phyloP scores from a whole-genome alignment of 2,113 vertebrate species.

The Bambusicola thoracicus region DNA sequence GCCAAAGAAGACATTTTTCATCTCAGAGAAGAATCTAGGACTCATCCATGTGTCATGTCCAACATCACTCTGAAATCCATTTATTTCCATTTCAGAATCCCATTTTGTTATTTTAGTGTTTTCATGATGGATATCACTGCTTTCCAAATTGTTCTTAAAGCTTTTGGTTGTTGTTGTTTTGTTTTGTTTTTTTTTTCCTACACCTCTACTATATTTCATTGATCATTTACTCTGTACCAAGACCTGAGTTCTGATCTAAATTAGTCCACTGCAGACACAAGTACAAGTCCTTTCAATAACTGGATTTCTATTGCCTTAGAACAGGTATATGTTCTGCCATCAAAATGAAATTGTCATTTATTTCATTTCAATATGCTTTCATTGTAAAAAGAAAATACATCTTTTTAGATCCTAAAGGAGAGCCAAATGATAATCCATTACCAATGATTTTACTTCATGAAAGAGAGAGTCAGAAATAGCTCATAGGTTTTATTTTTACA shows the following conservation, averaged over 20 bases:
- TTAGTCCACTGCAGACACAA: not conserved
- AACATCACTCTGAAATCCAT: not conserved
- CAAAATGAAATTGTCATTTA: not conserved
- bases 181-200: not conserved
- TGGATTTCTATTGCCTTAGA: not conserved
- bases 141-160: slow-evolving; percentile 32
- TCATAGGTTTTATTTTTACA: slow-evolving; percentile 21
- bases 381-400: not conserved
- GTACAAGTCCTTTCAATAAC: not conserved
- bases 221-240: not conserved
- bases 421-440: slow-evolving; percentile 1
- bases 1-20: slow-evolving; percentile 9
- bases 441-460: not conserved
- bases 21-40: not conserved
- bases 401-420: not conserved
- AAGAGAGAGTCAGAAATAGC: not conserved
- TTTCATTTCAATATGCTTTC: slow-evolving; percentile 13
- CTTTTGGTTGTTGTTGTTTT: not conserved
- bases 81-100: slow-evolving; percentile 34
- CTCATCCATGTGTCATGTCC: not conserved
- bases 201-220: not conserved
- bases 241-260: not conserved
- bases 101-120: slow-evolving; percentile 9
- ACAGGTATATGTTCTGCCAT: not conserved
- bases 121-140: slow-evolving; percentile 19